Percentiles rank a stretch among this genome's conserved stretches.
These are phyloP conservation scores for Drosophila elegans DNA, from an alignment of 1,140 invertebrate genomes.

Conservation along the genomic window DNA sequence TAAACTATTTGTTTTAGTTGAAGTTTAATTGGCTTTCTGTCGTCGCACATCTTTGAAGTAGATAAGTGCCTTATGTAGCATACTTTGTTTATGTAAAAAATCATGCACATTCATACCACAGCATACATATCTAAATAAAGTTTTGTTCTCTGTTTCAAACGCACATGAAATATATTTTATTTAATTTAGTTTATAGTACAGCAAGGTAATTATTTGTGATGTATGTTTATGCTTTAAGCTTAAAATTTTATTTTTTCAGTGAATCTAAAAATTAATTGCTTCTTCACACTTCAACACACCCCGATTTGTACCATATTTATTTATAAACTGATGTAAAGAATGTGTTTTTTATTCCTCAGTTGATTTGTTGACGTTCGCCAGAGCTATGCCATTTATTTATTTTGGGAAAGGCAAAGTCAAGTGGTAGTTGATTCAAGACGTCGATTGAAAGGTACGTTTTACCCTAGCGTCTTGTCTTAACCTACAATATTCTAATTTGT, in stretches of 20 bases:
- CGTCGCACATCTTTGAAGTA: slow-evolving; percentile 52
- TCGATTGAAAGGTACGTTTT: slow-evolving; percentile 41
- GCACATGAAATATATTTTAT: slow-evolving; percentile 32
- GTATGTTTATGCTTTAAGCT: not conserved
- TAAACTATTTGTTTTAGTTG: slow-evolving; percentile 63
- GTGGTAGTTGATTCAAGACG: slow-evolving; percentile 22
- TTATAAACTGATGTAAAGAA: not conserved
- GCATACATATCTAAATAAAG: slow-evolving; percentile 74
- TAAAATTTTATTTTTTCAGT: slow-evolving; percentile 10
- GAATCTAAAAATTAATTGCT: not conserved
- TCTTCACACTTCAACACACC: slow-evolving; percentile 1
- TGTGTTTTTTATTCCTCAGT: slow-evolving; percentile 20
- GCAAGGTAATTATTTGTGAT: slow-evolving; percentile 9
- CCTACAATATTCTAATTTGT: not conserved
- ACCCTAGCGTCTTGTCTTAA: not conserved
- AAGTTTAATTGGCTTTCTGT: slow-evolving; percentile 39
- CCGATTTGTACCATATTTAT: no score
- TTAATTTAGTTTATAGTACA: slow-evolving; percentile 3
- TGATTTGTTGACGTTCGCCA: slow-evolving; percentile 40
- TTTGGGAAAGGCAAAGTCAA: slow-evolving; percentile 20
- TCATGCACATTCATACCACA: slow-evolving; percentile 24
- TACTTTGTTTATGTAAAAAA: slow-evolving; percentile 66
- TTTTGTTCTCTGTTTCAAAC: slow-evolving; percentile 80
- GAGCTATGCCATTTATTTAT: slow-evolving; percentile 32
- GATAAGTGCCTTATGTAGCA: slow-evolving; percentile 42